These are phyloP conservation scores for Brachypterus glaber DNA, from an alignment of 2,888 invertebrate genomes.

Conservation along the genomic window DNA sequence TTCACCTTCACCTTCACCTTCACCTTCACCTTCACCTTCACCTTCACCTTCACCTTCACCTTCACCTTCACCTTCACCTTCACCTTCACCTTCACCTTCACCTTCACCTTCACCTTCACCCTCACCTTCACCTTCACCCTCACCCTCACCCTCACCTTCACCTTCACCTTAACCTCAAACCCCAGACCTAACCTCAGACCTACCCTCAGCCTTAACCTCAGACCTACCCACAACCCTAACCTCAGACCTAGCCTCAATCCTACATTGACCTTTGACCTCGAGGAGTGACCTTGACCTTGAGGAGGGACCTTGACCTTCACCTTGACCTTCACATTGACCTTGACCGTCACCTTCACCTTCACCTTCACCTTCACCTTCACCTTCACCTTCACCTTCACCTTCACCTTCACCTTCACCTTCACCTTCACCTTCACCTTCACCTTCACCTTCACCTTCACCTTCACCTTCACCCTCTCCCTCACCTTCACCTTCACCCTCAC, in stretches of 20 bases:
- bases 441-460: background rate
- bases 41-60: background rate
- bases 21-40: background rate
- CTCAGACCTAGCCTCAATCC: background rate
- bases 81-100: background rate
- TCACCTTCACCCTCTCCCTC: background rate
- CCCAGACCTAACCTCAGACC: background rate
- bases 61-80: background rate
- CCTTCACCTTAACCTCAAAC: background rate
- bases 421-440: no score
- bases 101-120: background rate
- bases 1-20: background rate
- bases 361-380: background rate
- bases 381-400: background rate
- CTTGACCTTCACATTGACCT: background rate
- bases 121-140: background rate
- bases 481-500: background rate
- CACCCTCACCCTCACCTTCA: background rate
- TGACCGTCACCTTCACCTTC: background rate
- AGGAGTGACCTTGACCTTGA: no score
- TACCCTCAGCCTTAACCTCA: background rate
- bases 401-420: background rate
- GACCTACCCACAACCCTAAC: background rate
- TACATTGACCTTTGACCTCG: background rate
- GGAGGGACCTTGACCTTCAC: background rate